Evolutionary conservation across 2,113 vertebrate genomes (phyloP).

Genomic region (Hystrix brachyura): DNA sequence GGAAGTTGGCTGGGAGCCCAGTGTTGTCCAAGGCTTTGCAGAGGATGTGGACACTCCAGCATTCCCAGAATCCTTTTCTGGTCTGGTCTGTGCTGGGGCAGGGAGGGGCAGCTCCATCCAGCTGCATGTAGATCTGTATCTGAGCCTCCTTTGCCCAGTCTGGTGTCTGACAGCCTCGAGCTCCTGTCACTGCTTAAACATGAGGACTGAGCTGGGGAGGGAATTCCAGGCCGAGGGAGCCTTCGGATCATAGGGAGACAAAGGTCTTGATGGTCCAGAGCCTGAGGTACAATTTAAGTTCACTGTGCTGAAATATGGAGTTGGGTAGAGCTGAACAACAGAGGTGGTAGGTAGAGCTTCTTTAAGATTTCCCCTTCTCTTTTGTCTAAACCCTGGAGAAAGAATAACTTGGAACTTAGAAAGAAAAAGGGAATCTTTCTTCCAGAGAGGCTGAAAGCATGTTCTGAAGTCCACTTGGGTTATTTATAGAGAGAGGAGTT

Average conservation of each 20-base stretch:
- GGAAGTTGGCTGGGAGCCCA: neutral
- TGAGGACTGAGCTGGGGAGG: neutral
- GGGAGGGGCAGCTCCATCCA: neutral
- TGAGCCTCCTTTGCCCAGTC: neutral
- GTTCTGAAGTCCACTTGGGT: slow-evolving; percentile 5
- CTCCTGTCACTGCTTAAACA: neutral
- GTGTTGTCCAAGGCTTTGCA: neutral
- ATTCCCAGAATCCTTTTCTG: neutral
- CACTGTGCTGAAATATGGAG: neutral
- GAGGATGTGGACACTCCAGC: neutral
- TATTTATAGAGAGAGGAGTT: slow-evolving; percentile 53
- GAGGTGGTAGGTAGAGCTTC: neutral
- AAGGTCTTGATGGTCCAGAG: neutral
- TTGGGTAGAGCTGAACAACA: neutral
- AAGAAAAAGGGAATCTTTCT: slow-evolving; percentile 3
- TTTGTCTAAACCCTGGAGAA: slow-evolving; percentile 8
- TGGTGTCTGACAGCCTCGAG: neutral
- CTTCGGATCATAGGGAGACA: neutral
- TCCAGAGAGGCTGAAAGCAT: neutral
- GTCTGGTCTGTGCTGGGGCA: neutral
- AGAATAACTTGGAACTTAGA: slow-evolving; percentile 34
- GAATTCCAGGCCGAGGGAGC: neutral
- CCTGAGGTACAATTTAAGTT: neutral
- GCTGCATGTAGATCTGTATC: neutral
- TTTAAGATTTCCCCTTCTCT: neutral